Evolutionary conservation across 2,888 invertebrate species (phyloP).

Genomic region (Empis stercorea): DNA sequence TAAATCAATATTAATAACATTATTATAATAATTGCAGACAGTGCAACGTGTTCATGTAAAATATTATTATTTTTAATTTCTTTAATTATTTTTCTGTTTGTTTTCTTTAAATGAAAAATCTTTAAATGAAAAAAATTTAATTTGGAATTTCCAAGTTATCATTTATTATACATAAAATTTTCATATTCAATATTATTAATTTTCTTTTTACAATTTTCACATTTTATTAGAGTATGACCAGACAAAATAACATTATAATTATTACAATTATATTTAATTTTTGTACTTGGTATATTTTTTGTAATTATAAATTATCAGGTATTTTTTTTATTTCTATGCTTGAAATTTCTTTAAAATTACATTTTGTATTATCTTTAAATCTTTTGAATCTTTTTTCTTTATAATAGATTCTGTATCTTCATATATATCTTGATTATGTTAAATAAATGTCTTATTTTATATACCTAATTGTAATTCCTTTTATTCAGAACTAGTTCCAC

Average conservation of each 20-base stretch:
- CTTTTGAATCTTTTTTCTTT: conserved; percentile 1
- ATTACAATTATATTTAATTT: neutral
- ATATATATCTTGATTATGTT: neutral
- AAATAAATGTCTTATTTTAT: neutral
- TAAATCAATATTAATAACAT: no score
- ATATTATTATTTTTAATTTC: no score
- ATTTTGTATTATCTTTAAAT: neutral
- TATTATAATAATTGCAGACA: no score
- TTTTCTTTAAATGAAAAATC: no score
- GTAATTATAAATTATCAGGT: neutral
- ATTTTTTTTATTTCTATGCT: neutral
- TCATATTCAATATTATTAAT: conserved; percentile 1
- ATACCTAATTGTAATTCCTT: conserved; percentile 3
- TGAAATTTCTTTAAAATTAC: neutral
- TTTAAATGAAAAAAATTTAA: no score
- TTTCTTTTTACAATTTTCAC: no score
- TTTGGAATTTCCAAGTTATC: no score
- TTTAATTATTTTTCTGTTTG: no score
- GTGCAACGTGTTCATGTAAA: no score
- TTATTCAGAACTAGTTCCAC: conserved; percentile 8
- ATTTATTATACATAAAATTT: neutral
- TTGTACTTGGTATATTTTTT: conserved; percentile 2
- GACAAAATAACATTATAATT: neutral
- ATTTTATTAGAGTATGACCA: conserved; percentile 1
- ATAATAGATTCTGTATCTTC: neutral